phyloP scores from a whole-genome alignment of 2,113 vertebrate genomes.

The Rissa tridactyla region DNA sequence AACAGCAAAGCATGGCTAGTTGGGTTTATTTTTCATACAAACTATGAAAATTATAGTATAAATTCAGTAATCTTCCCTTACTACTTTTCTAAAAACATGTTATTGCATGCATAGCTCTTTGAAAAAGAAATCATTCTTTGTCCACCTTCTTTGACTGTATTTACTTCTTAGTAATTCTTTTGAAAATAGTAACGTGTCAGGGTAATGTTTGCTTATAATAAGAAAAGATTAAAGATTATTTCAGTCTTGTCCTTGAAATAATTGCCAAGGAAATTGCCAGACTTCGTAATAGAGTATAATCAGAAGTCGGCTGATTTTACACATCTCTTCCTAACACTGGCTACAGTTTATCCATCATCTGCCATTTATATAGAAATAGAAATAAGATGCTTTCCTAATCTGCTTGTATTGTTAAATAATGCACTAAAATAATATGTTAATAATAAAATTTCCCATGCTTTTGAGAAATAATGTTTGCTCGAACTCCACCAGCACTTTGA shows the following conservation, averaged over 20 bases:
- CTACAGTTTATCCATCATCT: slow-evolving; percentile 39
- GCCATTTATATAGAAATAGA: not conserved
- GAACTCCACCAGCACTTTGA: not conserved
- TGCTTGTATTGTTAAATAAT: not conserved
- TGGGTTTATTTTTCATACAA: not conserved
- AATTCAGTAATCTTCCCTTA: not conserved
- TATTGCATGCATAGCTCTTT: not conserved
- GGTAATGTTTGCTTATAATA: not conserved
- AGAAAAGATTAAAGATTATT: not conserved
- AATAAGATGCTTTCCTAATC: not conserved
- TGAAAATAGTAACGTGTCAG: not conserved
- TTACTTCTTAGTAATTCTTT: slow-evolving; percentile 4
- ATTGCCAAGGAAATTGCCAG: not conserved
- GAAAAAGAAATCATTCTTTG: not conserved
- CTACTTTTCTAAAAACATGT: not conserved
- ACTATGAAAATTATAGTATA: not conserved
- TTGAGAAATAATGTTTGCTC: not conserved
- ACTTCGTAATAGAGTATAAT: not conserved
- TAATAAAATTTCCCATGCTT: not conserved
- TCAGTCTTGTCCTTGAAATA: slow-evolving; percentile 18
- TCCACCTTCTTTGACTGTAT: not conserved
- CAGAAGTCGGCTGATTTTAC: not conserved
- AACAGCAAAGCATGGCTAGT: not conserved
- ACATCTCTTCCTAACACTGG: not conserved
- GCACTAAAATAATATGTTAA: not conserved